Base-by-base conservation (phyloP, 2,888 invertebrate genomes). In the Trachelus iudaicus region DNA sequence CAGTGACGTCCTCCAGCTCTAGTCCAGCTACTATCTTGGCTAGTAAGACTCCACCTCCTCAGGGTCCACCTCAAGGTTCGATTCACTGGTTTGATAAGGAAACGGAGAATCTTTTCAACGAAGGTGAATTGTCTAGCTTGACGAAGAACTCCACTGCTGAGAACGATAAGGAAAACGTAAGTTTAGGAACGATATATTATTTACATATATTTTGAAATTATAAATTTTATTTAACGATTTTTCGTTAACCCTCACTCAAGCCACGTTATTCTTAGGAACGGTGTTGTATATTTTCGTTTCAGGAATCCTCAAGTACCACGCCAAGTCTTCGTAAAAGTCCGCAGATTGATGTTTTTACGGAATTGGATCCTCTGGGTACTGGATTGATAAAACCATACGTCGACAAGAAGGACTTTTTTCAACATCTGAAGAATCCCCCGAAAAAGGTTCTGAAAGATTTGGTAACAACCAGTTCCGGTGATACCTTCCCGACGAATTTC, bases 401-500 rank as follows among this genome's bases (percentile, higher is more conserved):
- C 90, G 98, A 98, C 94, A 97, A 97, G 93, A 98, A 98, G 94
- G 97, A 97, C 93, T 98, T 98, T 94, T 98, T 98, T 94, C 97
- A 97, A 93, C 97, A 98, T 92, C 94, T 98, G 90, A 98, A 98
- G 93, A 97, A 98, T 93, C 98, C 98, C 86, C 97, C 97, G 87
- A 97, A 97, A 93, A 97, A 97, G 93, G 96, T 96, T 82, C 94
- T 98, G 87, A 97, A 97, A 93, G 98, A 98, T 92, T 93, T 98
- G 91, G 95, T 95, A 79, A 85, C 87, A 23, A 90, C 87, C 12
- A 89, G 81, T 80, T 87, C 88, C 15, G 89, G 83, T 71, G 91
- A 91, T 23, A 90, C 89, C 1, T 91, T 91, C 69, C 87, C 90
- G 79, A 87, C 91, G 69, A 86, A 90, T 84, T 90, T 91, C 80